Base-by-base conservation (phyloP, 2,888 invertebrate species). In the Calliscelio sp. region DNA sequence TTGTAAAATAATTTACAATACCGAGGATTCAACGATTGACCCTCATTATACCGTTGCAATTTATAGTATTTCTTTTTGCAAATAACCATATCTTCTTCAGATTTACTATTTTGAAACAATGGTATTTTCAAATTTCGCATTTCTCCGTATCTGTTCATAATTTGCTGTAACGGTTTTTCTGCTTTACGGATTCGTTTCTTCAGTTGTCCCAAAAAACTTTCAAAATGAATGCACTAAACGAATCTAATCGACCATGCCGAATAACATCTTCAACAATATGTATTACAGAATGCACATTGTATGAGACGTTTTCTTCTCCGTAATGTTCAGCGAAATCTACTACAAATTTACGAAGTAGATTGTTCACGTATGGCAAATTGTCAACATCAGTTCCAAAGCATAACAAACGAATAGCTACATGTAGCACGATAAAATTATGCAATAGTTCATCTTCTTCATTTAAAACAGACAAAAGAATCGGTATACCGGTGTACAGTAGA, bases 401-500 rank as follows among this genome's bases (percentile, higher is more conserved):
- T 7, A 71, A 16, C 4, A 71, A 16, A 24, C 71, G 71, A 71
- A 88, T 81, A 20, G 87, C 86, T 55, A 75, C 66, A 65, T 87
- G 86, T 10, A 89, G 41, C 7, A 74, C 7, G 7, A 87, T 38
- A 77, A 89, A 89, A 73, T 89, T 84, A 8, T 53, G 28, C 53
- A 87, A 87, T 14, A 74, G 24, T 2, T 35, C 18, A 57, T 46
- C 14, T 0, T 82, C 53, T 25, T 77, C 49, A 41, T 78, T 59
- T 20, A 89, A 49, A 66, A 86, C 46, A 41, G 63, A 66, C 55
- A 82, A 53, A n/a, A 90, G 71, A 22, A 89, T 84, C 18, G 86
- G 80, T 20, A 88, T 85, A 11, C 89, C 90, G 24, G 86, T 79
- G 49, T 89, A 90, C 11, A 88, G 53, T 10, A 89, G 68, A 28